phyloP scores from a whole-genome alignment of 1,140 invertebrate species.

The Chymomyza costata region DNA sequence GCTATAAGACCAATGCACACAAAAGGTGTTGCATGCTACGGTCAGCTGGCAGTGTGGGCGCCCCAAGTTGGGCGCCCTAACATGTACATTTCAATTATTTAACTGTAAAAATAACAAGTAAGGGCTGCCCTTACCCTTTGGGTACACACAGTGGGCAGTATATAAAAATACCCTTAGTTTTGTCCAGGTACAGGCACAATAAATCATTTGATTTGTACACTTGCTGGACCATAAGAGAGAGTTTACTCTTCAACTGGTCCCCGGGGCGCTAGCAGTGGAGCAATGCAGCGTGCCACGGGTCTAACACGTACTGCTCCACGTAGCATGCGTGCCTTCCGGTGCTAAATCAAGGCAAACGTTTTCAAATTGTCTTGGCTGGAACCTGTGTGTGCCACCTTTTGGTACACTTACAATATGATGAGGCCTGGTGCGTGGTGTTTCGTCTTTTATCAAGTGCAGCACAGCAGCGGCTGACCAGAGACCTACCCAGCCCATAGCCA shows the following conservation, averaged over 20 bases:
- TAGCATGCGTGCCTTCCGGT: slow-evolving; percentile 69
- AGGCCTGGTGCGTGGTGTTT: slow-evolving; percentile 1
- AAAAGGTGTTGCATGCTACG: no score
- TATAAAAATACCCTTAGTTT: slow-evolving; percentile 47
- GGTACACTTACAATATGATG: no score
- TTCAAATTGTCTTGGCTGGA: slow-evolving; percentile 56
- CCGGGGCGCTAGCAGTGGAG: not conserved
- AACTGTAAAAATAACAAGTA: no score
- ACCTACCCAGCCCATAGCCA: not conserved
- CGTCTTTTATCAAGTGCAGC: slow-evolving; percentile 6
- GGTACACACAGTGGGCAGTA: no score
- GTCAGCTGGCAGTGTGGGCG: no score
- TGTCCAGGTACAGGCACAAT: slow-evolving; percentile 39
- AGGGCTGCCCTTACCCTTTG: no score
- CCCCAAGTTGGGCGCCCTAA: no score
- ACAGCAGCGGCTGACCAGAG: slow-evolving; percentile 1
- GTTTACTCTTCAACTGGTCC: no score
- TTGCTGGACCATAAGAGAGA: slow-evolving; percentile 27
- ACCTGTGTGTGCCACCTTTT: no score
- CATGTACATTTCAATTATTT: slow-evolving; percentile 62
- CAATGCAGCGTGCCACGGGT: not conserved
- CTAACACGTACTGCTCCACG: slow-evolving; percentile 20
- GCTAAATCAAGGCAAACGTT: slow-evolving; percentile 68
- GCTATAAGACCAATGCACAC: no score
- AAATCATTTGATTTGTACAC: slow-evolving; percentile 72